These are phyloP conservation scores for Tringa solitaria DNA, from an alignment of 2,113 vertebrate species.

Conservation along the genomic window DNA sequence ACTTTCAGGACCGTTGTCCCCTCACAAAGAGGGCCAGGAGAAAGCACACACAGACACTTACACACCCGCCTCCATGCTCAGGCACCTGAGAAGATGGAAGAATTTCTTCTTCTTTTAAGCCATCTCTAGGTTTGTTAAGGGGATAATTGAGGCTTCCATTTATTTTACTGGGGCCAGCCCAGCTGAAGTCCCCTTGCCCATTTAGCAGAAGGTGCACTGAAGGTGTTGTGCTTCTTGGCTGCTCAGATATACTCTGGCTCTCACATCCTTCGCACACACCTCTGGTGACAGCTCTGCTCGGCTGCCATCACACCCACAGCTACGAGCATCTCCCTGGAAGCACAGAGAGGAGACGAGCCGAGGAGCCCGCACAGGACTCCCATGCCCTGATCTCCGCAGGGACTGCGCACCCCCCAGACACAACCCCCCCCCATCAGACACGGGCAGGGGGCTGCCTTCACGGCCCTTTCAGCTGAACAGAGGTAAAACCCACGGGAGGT, in stretches of 20 bases:
- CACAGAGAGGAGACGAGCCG: neutral
- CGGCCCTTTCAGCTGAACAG: neutral
- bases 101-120: neutral
- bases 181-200: neutral
- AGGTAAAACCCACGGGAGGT: accelerated
- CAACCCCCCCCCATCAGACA: neutral
- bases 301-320: neutral
- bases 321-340: accelerated
- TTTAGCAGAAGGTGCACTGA: neutral
- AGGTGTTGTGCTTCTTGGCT: accelerated
- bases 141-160: neutral
- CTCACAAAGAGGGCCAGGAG: neutral
- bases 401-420: accelerated
- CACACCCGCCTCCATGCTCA: neutral
- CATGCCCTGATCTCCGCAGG: neutral
- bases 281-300: neutral
- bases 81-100: neutral
- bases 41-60: neutral
- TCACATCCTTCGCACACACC: neutral
- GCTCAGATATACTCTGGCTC: neutral
- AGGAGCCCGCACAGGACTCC: neutral
- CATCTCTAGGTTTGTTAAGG: neutral
- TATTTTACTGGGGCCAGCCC: neutral
- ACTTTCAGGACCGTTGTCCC: accelerated
- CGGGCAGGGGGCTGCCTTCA: neutral